phyloP scores from a whole-genome alignment of 1,140 invertebrate species.

The Ostrea denselamellosa region DNA sequence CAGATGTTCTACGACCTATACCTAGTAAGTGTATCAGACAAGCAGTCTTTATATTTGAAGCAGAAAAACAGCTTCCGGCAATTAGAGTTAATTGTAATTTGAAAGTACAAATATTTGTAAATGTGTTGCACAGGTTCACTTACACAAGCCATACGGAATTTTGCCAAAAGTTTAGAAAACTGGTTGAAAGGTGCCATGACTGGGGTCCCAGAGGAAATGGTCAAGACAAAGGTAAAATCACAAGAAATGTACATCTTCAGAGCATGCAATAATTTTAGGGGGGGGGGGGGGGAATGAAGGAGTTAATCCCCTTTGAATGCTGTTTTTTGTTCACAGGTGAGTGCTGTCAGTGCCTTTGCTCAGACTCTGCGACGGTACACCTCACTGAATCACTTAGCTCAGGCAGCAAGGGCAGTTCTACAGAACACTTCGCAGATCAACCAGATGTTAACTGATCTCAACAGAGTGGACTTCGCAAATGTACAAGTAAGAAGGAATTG shows the following conservation, averaged over 20 bases:
- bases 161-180: slow-evolving; percentile 93
- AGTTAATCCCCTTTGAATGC: background rate
- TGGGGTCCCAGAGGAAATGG: slow-evolving; percentile 90
- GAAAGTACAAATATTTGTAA: slow-evolving; percentile 4
- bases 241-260: background rate
- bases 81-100: background rate
- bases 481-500: slow-evolving; percentile 84
- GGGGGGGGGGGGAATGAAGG: too few relatives aligned
- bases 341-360: slow-evolving; percentile 94
- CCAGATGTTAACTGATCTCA: slow-evolving; percentile 98
- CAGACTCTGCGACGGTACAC: slow-evolving; percentile 97
- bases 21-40: slow-evolving; percentile 84
- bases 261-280: background rate
- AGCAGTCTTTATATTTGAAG: background rate
- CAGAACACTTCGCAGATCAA: slow-evolving; percentile 97
- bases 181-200: slow-evolving; percentile 92
- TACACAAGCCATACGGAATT: slow-evolving; percentile 95
- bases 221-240: slow-evolving; percentile 87
- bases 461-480: slow-evolving; percentile 98
- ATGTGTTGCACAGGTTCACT: slow-evolving; percentile 84
- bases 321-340: slow-evolving; percentile 74
- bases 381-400: slow-evolving; percentile 98
- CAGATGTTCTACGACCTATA: slow-evolving; percentile 96
- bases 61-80: background rate
- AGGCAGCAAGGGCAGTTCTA: slow-evolving; percentile 96